These are phyloP conservation scores for Noctua pronuba DNA, from an alignment of 2,888 invertebrate species.

Conservation along the genomic window DNA sequence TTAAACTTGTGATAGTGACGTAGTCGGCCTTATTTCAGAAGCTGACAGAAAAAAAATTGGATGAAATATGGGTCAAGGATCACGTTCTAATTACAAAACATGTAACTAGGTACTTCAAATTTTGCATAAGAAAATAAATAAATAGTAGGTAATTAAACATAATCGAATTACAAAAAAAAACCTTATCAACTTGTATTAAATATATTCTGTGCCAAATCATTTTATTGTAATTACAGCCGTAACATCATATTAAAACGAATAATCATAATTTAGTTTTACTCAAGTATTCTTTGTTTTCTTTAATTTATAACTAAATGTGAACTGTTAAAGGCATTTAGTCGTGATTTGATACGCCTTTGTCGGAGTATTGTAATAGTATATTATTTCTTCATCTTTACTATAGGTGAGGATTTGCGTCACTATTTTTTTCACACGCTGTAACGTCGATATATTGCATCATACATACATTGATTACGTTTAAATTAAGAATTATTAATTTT, in stretches of 20 bases:
- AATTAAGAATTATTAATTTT: conserved; percentile 3
- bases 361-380: conserved; percentile 58
- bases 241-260: conserved; percentile 16
- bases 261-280: conserved; percentile 34
- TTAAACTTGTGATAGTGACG: neutral
- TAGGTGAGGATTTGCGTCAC: conserved; percentile 59
- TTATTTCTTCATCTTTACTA: conserved; percentile 57
- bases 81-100: neutral
- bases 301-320: conserved; percentile 38
- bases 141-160: neutral
- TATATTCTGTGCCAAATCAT: conserved; percentile 21
- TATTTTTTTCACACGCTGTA: conserved; percentile 42
- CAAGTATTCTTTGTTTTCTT: conserved; percentile 46
- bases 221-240: conserved; percentile 28
- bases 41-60: neutral
- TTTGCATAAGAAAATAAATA: neutral
- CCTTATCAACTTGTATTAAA: neutral
- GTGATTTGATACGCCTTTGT: conserved; percentile 68
- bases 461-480: neutral
- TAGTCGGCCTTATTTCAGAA: neutral
- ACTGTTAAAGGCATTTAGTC: conserved; percentile 45
- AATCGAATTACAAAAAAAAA: conserved; percentile 6
- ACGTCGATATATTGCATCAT: conserved; percentile 50
- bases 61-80: neutral
- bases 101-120: neutral